Base-by-base conservation (phyloP, 2,797 vertebrate genomes). In the Scleropages formosus region DNA sequence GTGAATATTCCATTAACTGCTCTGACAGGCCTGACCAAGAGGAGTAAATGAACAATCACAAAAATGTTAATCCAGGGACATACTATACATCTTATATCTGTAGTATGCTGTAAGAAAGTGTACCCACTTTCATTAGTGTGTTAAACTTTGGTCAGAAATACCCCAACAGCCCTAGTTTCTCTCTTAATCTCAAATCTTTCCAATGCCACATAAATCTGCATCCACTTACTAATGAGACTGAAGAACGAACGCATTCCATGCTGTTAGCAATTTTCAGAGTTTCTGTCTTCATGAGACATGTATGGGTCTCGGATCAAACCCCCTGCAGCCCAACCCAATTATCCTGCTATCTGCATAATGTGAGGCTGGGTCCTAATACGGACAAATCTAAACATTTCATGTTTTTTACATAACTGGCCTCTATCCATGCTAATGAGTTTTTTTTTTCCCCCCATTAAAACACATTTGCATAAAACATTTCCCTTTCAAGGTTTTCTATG, bases 341-440 rank as follows among this genome's bases (percentile, higher is more conserved):
- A 67, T 59, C 58, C 73, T 58, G 49, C 24, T 53, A 70, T 22
- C 68, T 67, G 51, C 61, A 66, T 39, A 67, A 59, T 20, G 27
- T 39, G 27, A 39, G 24, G 26, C 61, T 63, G 49, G 51, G 31
- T 67, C 74, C 44, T 58, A 67, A 20, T 24, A 22, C 12, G 9
- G 20, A 18, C 10, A 39, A 27, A 15, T 16, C 20, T 53, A 66
- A 46, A 44, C 20, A 67, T 75, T 79, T 70, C 74, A 70, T 47
- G 68, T 53, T 51, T 51, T 68, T 44, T 67, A 60, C 53, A 66
- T 27, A 73, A 77, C 72, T 69, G 70, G 72, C 80, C 72, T 61
- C 66, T 74, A 73, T 47, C 68, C 22, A 82, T 72, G 61, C 61
- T 74, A 75, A 79, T 84, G 74, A 79, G 65, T 61, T 44, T 61